Conservation (phyloP, 2,113 vertebrate genomes). For the Pao palembangensis region DNA sequence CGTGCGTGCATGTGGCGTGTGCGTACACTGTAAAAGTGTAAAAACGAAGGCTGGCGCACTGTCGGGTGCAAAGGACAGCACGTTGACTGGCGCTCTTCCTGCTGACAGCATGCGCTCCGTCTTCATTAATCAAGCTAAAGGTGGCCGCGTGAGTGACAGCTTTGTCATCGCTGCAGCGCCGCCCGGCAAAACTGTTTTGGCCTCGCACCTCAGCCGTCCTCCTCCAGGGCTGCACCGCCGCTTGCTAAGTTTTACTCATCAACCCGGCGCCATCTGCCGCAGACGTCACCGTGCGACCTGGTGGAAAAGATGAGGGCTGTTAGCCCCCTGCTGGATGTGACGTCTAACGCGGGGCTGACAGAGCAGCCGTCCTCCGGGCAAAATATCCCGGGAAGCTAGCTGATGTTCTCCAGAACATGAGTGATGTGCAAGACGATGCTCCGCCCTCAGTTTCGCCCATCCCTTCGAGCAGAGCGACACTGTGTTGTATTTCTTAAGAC, state of each 20-base stretch:
- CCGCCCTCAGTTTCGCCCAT: slow-evolving; percentile 34
- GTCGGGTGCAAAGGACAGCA: slow-evolving; percentile 28
- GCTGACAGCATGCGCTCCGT: slow-evolving; percentile 59
- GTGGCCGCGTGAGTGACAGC: slow-evolving; percentile 54
- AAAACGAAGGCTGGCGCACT: slow-evolving; percentile 36
- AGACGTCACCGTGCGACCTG: slow-evolving; percentile 39
- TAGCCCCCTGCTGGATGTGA: slow-evolving; percentile 40
- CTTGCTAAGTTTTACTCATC: slow-evolving; percentile 45
- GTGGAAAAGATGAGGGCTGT: slow-evolving; percentile 38
- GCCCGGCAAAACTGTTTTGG: slow-evolving; percentile 36
- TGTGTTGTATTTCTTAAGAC: slow-evolving; percentile 12
- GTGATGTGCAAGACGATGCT: slow-evolving; percentile 16
- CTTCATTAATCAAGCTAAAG: slow-evolving; percentile 66
- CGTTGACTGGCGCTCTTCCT: slow-evolving; percentile 32
- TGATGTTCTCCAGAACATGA: slow-evolving; percentile 28
- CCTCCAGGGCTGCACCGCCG: slow-evolving; percentile 23
- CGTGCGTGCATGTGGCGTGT: background rate
- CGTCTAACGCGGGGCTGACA: slow-evolving; percentile 46
- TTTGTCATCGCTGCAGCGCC: slow-evolving; percentile 31
- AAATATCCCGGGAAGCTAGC: slow-evolving; percentile 27
- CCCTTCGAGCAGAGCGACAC: slow-evolving; percentile 15
- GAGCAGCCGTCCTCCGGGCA: slow-evolving; percentile 40
- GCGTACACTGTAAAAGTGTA: slow-evolving; percentile 41
- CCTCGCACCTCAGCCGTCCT: slow-evolving; percentile 23
- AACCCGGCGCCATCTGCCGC: slow-evolving; percentile 50